Evolutionary conservation across 23 tunicate species (phyloP).

Genomic region (Clavelina lepadiformis): DNA sequence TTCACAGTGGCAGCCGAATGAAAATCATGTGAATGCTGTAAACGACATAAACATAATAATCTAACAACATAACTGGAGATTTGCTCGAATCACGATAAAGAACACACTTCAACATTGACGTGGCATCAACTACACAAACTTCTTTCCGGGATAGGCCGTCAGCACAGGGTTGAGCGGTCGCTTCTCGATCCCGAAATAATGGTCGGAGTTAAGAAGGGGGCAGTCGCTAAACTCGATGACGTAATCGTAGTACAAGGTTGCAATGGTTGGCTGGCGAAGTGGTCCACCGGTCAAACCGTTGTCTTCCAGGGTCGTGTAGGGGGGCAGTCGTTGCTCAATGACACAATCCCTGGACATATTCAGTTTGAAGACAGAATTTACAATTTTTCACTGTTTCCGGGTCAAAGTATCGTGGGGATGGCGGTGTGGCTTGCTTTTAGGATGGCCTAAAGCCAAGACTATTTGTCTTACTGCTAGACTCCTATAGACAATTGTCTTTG

Average conservation of each 20-base stretch:
- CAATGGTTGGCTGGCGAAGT: slow-evolving; percentile 29
- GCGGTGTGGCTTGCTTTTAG: too few relatives aligned
- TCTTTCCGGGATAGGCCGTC: slow-evolving; percentile 47
- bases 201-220: slow-evolving; percentile 80
- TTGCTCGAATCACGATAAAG: too few relatives aligned
- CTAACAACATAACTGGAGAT: too few relatives aligned
- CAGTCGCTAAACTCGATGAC: slow-evolving; percentile 76
- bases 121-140: too few relatives aligned
- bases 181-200: slow-evolving; percentile 56
- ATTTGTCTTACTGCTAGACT: too few relatives aligned
- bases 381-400: neutral
- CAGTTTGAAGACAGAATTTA: neutral
- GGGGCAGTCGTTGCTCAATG: slow-evolving; percentile 33
- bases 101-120: too few relatives aligned
- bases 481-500: too few relatives aligned
- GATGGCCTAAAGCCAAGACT: too few relatives aligned
- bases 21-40: too few relatives aligned
- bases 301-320: slow-evolving; percentile 35
- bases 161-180: slow-evolving; percentile 75
- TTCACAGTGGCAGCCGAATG: too few relatives aligned
- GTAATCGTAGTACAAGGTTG: slow-evolving; percentile 67
- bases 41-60: too few relatives aligned
- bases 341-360: slow-evolving; percentile 31
- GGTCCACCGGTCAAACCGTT: slow-evolving; percentile 71
- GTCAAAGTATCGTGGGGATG: neutral